phyloP scores from a whole-genome alignment of 2,113 vertebrate species.

The Stigmatopora nigra region DNA sequence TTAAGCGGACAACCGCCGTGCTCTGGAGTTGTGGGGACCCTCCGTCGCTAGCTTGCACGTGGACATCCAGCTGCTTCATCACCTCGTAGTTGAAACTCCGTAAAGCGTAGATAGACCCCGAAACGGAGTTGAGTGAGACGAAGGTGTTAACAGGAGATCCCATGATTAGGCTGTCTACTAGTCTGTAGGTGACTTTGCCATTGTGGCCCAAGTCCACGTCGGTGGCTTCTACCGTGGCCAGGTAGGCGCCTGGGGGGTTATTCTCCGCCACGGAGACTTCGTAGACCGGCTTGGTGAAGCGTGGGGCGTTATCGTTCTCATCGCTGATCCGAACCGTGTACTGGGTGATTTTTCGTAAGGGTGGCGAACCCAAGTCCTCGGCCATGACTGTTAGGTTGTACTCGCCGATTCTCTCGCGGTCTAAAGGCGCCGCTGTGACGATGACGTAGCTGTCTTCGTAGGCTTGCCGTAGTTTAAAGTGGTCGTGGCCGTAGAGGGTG shows the following conservation, averaged over 20 bases:
- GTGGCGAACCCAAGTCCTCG: constrained; percentile 83
- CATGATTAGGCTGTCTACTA: constrained; percentile 76
- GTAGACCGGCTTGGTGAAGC: constrained; percentile 76
- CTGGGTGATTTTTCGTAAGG: constrained; percentile 76
- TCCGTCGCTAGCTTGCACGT: constrained; percentile 83
- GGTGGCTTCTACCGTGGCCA: constrained; percentile 77
- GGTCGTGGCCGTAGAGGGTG: constrained; percentile 83
- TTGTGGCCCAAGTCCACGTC: constrained; percentile 83
- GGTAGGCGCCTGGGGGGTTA: constrained; percentile 81
- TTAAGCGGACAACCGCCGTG: constrained; percentile 79
- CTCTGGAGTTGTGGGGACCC: constrained; percentile 87
- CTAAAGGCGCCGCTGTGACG: constrained; percentile 75
- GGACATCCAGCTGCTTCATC: constrained; percentile 80
- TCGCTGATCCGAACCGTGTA: constrained; percentile 81
- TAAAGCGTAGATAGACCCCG: constrained; percentile 84
- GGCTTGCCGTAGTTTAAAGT: constrained; percentile 84
- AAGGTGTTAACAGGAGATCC: constrained; percentile 83
- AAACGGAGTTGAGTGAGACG: constrained; percentile 84
- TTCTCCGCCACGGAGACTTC: constrained; percentile 83
- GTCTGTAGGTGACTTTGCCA: constrained; percentile 80
- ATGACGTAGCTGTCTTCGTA: constrained; percentile 92
- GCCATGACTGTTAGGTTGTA: constrained; percentile 92
- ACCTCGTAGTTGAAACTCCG: constrained; percentile 90
- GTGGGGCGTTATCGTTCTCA: constrained; percentile 86
- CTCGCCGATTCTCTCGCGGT: constrained; percentile 82